Conservation (phyloP, 2,113 vertebrate genomes). For the Nestor notabilis region DNA sequence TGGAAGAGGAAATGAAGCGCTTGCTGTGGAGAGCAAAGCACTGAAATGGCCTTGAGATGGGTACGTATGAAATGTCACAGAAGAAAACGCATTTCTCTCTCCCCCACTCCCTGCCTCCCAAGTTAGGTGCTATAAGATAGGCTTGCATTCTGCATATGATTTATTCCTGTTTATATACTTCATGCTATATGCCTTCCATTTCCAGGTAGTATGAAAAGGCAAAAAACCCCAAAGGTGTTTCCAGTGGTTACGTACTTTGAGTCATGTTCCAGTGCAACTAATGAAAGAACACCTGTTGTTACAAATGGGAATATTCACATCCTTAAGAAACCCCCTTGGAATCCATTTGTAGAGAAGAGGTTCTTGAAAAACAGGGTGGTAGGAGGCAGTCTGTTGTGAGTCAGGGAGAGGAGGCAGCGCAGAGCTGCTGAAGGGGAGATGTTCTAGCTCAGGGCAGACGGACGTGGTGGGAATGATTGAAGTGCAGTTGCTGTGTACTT, state of each 20-base stretch:
- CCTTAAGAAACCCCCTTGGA: background rate
- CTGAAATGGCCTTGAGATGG: background rate
- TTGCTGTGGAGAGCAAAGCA: background rate
- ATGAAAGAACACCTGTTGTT: background rate
- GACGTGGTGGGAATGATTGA: fast-evolving
- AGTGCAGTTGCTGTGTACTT: background rate
- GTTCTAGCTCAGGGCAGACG: background rate
- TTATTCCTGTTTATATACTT: background rate
- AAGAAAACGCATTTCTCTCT: background rate
- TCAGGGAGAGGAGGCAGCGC: background rate
- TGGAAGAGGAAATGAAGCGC: background rate
- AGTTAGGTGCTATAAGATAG: background rate
- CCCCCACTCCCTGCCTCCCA: background rate
- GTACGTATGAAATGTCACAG: fast-evolving
- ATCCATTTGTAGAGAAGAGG: background rate
- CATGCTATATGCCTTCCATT: background rate
- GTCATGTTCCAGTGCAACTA: background rate
- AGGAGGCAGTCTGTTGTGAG: fast-evolving
- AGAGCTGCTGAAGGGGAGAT: background rate
- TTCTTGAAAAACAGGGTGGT: background rate
- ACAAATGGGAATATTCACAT: background rate
- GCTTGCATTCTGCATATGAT: background rate
- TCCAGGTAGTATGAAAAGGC: background rate
- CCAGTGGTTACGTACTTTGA: background rate
- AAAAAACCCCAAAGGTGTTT: background rate